Evolutionary conservation across 2,797 vertebrate genomes (phyloP).

Genomic region (Arnoldichthys spilopterus): DNA sequence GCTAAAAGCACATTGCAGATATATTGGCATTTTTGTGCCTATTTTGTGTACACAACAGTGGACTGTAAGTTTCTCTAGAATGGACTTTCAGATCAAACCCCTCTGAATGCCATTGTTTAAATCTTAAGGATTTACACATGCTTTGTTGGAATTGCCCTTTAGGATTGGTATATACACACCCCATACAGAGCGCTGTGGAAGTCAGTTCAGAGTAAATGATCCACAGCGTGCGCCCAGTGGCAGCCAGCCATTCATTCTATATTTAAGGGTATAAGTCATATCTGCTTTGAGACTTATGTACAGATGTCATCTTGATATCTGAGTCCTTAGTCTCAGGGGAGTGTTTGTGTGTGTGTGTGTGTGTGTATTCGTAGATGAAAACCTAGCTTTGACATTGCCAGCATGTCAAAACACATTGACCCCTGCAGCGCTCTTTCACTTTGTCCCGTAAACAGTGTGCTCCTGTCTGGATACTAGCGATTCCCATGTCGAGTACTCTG

Average conservation of each 20-base stretch:
- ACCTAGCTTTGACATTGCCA: neutral
- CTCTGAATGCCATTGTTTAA: neutral
- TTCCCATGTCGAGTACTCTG: slow-evolving; percentile 5
- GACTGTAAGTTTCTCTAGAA: neutral
- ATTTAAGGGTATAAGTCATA: neutral
- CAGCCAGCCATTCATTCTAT: neutral
- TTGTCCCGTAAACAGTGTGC: neutral
- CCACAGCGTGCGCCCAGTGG: neutral
- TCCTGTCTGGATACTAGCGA: slow-evolving; percentile 10
- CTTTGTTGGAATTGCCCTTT: neutral
- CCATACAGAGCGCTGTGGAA: neutral
- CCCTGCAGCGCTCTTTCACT: neutral
- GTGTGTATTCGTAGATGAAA: neutral
- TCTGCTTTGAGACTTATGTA: neutral
- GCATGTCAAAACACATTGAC: neutral
- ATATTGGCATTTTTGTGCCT: too few relatives aligned
- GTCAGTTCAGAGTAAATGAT: neutral
- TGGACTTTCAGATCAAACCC: neutral
- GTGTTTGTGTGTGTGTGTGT: slow-evolving; percentile 8
- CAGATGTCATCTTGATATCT: neutral
- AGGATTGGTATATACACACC: neutral
- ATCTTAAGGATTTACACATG: neutral
- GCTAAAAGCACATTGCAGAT: too few relatives aligned
- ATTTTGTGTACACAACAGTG: too few relatives aligned
- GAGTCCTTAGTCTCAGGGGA: slow-evolving; percentile 10